These are phyloP conservation scores for Mesorhabditis belari DNA, from an alignment of 2,888 invertebrate genomes.

Conservation along the genomic window DNA sequence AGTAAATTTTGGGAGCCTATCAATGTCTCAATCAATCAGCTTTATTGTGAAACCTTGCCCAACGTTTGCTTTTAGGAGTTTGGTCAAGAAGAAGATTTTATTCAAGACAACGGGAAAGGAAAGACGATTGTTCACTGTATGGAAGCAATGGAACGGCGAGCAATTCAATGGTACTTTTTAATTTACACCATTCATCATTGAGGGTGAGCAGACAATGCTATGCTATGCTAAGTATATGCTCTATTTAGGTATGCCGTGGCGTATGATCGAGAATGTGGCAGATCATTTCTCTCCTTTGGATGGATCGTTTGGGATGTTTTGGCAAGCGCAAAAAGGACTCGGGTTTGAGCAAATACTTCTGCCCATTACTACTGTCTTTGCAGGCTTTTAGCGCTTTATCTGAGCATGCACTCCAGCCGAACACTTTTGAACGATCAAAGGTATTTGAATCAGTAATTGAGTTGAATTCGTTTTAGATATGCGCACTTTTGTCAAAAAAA, in stretches of 20 bases:
- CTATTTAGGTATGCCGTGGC: constrained; percentile 23
- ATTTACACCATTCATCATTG: neutral
- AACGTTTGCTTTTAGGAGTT: constrained; percentile 23
- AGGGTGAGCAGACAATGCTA: constrained; percentile 9
- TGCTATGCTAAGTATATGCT: constrained; percentile 16
- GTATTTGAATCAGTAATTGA: no score
- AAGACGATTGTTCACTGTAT: constrained; percentile 8
- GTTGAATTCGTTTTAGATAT: no score
- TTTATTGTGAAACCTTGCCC: neutral
- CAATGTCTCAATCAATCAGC: neutral
- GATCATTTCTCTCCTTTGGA: constrained; percentile 10
- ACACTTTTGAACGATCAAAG: no score
- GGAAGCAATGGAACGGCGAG: constrained; percentile 9
- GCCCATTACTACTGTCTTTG: no score
- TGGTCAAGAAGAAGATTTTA: constrained; percentile 23
- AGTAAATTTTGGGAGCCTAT: no score
- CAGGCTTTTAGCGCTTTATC: no score
- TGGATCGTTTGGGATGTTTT: constrained; percentile 46
- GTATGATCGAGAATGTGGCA: constrained; percentile 10
- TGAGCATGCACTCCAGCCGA: no score
- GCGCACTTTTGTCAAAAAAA: neutral
- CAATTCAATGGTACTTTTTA: neutral
- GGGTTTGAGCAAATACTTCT: no score
- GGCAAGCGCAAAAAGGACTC: constrained; percentile 15
- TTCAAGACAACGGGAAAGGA: constrained; percentile 8